Percentiles rank a stretch among this genome's conserved stretches.
These are phyloP conservation scores for Drosophila stalkeri DNA, from an alignment of 2,888 invertebrate genomes.

Conservation along the genomic window DNA sequence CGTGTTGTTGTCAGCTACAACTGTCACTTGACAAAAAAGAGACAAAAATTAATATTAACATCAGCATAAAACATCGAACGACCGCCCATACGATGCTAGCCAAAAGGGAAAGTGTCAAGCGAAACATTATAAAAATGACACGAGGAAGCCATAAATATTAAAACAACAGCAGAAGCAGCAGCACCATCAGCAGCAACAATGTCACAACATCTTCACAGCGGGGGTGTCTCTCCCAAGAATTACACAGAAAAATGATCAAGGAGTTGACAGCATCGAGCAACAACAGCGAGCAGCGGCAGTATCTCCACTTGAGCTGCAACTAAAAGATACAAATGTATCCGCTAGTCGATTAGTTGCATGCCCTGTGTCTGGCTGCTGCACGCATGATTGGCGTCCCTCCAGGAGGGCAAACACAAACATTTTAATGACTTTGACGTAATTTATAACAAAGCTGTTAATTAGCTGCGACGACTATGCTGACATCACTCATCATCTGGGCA, in stretches of 20 bases:
- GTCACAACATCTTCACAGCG: conserved; percentile 74
- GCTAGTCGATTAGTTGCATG: conserved; percentile 28
- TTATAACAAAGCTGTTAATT: conserved; percentile 85
- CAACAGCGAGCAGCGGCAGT: conserved; percentile 45
- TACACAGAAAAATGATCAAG: conserved; percentile 67
- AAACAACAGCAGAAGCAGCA: conserved; percentile 69
- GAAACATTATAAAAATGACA: conserved; percentile 84
- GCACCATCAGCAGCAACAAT: conserved; percentile 75
- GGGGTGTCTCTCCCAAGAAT: conserved; percentile 58
- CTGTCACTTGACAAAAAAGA: conserved; percentile 70
- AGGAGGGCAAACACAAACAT: conserved; percentile 53
- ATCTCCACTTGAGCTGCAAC: conserved; percentile 44
- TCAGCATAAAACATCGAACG: conserved; percentile 28
- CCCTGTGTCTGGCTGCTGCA: conserved; percentile 61
- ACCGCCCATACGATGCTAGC: conserved; percentile 66
- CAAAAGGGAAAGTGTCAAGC: conserved; percentile 82
- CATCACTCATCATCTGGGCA: conserved; percentile 80
- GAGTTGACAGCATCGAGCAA: conserved; percentile 72
- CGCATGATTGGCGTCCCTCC: conserved; percentile 80
- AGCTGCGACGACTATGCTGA: conserved; percentile 82
- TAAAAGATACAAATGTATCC: conserved; percentile 78
- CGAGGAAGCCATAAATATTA: conserved; percentile 83
- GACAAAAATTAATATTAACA: conserved; percentile 50
- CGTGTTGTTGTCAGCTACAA: conserved; percentile 70
- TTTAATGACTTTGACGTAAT: conserved; percentile 80